phyloP scores from a whole-genome alignment of 2,888 invertebrate genomes.

The Phania funesta region DNA sequence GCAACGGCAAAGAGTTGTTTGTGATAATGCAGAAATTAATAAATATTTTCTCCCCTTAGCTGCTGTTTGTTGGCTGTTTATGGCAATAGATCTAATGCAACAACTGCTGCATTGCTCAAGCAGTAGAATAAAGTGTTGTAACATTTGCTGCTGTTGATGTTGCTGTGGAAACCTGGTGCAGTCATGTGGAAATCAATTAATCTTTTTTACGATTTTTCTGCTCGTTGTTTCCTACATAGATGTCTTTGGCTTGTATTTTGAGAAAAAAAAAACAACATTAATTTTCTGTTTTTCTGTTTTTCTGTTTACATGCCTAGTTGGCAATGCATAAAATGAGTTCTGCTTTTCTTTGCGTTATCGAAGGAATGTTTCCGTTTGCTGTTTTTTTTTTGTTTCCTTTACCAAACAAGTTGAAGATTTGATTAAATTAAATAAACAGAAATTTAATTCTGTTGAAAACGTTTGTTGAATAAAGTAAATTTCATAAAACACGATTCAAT shows the following conservation, averaged over 20 bases:
- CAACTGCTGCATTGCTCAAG: conserved; percentile 15
- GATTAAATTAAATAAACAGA: conserved; percentile 47
- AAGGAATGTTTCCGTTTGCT: conserved; percentile 36
- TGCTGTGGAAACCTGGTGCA: conserved; percentile 49
- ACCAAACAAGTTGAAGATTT: conserved; percentile 6
- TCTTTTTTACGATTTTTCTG: conserved; percentile 57
- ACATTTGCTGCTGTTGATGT: conserved; percentile 31
- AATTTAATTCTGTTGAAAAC: conserved; percentile 37
- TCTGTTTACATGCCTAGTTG: conserved; percentile 58
- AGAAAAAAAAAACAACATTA: conserved; percentile 20
- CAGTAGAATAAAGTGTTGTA: background rate
- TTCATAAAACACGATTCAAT: background rate
- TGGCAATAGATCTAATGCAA: conserved; percentile 20
- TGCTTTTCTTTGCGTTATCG: conserved; percentile 10
- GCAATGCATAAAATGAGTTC: conserved; percentile 37
- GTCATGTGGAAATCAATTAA: conserved; percentile 65
- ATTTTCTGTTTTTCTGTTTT: conserved; percentile 27
- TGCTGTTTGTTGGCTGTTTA: background rate
- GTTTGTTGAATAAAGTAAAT: background rate
- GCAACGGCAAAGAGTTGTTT: conserved; percentile 43
- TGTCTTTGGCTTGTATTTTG: conserved; percentile 40
- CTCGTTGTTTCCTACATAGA: conserved; percentile 38
- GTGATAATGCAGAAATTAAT: conserved; percentile 53
- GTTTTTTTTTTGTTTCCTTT: conserved; percentile 8
- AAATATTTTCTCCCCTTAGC: conserved; percentile 11